Evolutionary conservation across 2,888 invertebrate genomes (phyloP).

Genomic region (Eugnorisma glareosa): DNA sequence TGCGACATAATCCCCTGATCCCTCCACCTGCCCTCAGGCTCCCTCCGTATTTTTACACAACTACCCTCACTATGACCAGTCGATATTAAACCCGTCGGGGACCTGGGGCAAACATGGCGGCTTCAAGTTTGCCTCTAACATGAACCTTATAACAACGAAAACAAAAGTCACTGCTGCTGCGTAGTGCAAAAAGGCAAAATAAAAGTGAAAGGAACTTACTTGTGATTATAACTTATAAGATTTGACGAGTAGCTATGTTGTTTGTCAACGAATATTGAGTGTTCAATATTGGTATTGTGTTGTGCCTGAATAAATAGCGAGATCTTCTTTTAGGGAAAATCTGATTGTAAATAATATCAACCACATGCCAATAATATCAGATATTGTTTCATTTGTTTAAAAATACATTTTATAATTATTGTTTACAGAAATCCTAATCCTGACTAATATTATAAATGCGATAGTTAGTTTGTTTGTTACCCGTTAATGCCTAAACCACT

Average conservation of each 20-base stretch:
- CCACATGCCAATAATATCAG: not conserved
- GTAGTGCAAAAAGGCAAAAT: not conserved
- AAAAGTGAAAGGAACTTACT: not conserved
- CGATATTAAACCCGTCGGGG: conserved; percentile 41
- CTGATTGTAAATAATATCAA: not conserved
- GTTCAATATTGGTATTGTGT: conserved; percentile 25
- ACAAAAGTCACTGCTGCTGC: not conserved
- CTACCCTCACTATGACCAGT: conserved; percentile 22
- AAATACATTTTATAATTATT: not conserved
- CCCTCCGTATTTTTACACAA: conserved; percentile 45
- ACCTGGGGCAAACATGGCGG: conserved; percentile 12
- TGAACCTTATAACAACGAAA: not conserved
- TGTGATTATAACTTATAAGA: conserved; percentile 20
- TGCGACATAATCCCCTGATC: conserved; percentile 42
- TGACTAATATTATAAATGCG: too few species aligned
- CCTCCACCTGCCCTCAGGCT: conserved; percentile 44
- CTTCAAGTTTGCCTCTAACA: not conserved
- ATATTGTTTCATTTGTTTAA: not conserved
- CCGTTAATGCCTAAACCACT: too few species aligned
- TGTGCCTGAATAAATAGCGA: conserved; percentile 13
- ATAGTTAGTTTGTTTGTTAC: too few species aligned
- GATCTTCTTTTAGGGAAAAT: not conserved
- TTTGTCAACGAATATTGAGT: conserved; percentile 34
- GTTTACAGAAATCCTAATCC: not conserved
- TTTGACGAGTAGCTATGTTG: conserved; percentile 16